phyloP scores from a whole-genome alignment of 2,797 vertebrate genomes.

The Scleropages formosus region DNA sequence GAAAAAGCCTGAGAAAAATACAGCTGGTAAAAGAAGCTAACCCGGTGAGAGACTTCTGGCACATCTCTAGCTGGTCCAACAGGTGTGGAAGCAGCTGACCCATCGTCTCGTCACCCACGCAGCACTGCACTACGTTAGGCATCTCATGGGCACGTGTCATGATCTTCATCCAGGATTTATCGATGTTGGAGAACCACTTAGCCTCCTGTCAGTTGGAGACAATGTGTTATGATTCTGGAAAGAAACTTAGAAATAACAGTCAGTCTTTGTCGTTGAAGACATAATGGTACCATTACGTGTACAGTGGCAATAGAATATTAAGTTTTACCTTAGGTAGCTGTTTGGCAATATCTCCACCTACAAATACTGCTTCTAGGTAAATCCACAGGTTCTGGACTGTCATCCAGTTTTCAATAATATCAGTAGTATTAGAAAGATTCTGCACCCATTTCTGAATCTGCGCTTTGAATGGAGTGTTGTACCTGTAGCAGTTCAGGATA shows the following conservation, averaged over 20 bases:
- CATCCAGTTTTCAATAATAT: conserved; percentile 96
- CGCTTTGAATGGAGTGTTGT: conserved; percentile 88
- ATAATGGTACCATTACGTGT: not conserved
- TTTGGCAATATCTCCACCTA: conserved; percentile 94
- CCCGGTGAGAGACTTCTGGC: conserved; percentile 96
- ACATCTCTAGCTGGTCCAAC: conserved; percentile 91
- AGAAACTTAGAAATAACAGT: not conserved
- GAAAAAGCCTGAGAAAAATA: not conserved
- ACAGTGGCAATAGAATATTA: not conserved
- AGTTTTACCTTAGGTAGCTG: conserved; percentile 88
- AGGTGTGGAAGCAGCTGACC: conserved; percentile 90
- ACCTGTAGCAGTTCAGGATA: conserved; percentile 65
- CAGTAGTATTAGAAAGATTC: conserved; percentile 86
- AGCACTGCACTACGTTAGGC: conserved; percentile 88
- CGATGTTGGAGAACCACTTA: conserved; percentile 94
- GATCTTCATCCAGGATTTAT: conserved; percentile 97
- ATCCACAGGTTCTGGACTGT: conserved; percentile 97
- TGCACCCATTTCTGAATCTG: conserved; percentile 98
- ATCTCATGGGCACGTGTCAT: conserved; percentile 90
- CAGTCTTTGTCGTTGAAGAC: too few species aligned
- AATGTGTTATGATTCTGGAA: not conserved
- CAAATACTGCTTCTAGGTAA: conserved; percentile 95
- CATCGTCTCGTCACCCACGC: conserved; percentile 92
- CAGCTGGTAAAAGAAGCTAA: conserved; percentile 48
- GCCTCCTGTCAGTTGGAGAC: conserved; percentile 74